Evolutionary conservation across 2,888 invertebrate species (phyloP).

Genomic region (Amphipoea oculea): DNA sequence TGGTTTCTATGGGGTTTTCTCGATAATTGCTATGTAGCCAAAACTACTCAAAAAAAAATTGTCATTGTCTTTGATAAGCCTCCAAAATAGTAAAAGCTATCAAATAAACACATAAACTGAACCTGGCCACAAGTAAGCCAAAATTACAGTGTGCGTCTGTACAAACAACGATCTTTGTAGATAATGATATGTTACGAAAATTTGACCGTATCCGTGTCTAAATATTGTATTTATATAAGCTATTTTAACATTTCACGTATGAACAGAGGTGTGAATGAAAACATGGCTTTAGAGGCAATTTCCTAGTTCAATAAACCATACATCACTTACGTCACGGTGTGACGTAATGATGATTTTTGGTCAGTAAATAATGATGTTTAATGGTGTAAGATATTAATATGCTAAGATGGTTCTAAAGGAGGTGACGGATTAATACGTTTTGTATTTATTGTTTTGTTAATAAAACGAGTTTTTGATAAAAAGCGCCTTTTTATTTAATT

Average conservation of each 20-base stretch:
- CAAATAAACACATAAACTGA: too few species aligned
- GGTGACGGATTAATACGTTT: slow-evolving; percentile 56
- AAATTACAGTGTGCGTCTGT: too few species aligned
- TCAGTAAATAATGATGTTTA: slow-evolving; percentile 14
- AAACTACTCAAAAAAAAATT: too few species aligned
- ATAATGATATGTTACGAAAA: not conserved
- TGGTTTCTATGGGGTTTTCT: too few species aligned
- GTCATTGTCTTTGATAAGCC: too few species aligned
- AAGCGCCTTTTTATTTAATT: slow-evolving; percentile 33
- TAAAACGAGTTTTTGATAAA: slow-evolving; percentile 60
- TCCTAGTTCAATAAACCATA: slow-evolving; percentile 19
- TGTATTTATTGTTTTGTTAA: slow-evolving; percentile 55
- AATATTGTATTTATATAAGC: slow-evolving; percentile 27
- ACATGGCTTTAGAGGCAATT: slow-evolving; percentile 38
- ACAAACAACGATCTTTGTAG: not conserved
- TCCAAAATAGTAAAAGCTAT: too few species aligned
- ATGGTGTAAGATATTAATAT: slow-evolving; percentile 46
- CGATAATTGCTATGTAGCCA: too few species aligned
- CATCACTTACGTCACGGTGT: slow-evolving; percentile 14
- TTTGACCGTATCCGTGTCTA: not conserved
- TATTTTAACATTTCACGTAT: slow-evolving; percentile 16
- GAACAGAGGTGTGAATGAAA: slow-evolving; percentile 31
- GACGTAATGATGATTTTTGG: slow-evolving; percentile 15
- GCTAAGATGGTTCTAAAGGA: slow-evolving; percentile 32
- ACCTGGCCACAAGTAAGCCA: too few species aligned